Conservation (phyloP, 2,888 invertebrate species). For the Drosophila nr. perissopoda region DNA sequence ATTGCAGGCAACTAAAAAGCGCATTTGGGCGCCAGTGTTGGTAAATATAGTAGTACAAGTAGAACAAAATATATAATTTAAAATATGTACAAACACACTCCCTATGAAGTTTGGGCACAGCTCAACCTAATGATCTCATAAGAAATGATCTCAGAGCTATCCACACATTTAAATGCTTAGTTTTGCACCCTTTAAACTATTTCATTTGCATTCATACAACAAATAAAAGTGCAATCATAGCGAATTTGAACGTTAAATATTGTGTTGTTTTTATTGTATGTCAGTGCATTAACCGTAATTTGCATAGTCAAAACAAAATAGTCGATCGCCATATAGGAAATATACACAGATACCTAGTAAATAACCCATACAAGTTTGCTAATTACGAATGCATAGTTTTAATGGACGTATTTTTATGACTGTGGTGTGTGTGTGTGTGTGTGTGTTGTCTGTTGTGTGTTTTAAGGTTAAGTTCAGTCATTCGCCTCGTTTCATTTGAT, state of each 20-base stretch:
- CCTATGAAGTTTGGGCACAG: background rate
- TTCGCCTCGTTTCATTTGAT: slow-evolving; percentile 70
- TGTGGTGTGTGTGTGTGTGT: slow-evolving; percentile 18
- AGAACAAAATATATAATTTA: background rate
- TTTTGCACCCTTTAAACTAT: background rate
- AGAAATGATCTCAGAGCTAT: background rate
- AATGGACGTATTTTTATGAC: slow-evolving; percentile 21
- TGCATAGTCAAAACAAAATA: slow-evolving; percentile 43
- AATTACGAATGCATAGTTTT: slow-evolving; percentile 20
- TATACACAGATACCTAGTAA: slow-evolving; percentile 6
- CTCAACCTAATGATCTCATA: background rate
- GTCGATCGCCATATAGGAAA: slow-evolving; percentile 51
- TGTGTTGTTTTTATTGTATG: slow-evolving; percentile 28
- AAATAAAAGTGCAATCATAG: slow-evolving; percentile 32
- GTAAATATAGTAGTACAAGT: background rate
- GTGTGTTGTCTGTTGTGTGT: slow-evolving; percentile 9
- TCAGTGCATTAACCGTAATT: slow-evolving; percentile 67
- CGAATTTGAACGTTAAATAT: slow-evolving; percentile 34
- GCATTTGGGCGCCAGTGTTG: background rate
- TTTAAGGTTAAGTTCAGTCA: slow-evolving; percentile 76
- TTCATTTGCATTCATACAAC: slow-evolving; percentile 13
- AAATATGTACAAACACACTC: background rate
- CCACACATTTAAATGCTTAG: background rate
- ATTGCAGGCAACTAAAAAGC: rapidly evolving
- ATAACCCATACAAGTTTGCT: background rate